These are phyloP conservation scores for Brachionus rubens DNA, from an alignment of 1,140 invertebrate genomes.

Conservation along the genomic window DNA sequence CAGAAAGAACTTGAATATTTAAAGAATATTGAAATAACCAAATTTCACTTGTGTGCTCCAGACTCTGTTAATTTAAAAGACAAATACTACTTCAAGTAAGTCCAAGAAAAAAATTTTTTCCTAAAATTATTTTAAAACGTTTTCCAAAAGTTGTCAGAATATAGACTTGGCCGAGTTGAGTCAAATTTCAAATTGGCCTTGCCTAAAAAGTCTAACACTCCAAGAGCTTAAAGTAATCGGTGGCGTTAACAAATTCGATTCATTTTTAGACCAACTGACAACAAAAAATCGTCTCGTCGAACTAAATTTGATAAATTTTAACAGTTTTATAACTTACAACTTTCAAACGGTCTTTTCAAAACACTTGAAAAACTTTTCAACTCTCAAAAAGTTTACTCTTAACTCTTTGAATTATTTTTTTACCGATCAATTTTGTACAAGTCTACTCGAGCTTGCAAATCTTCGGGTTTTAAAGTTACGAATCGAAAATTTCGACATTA, in stretches of 20 bases:
- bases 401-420: background rate
- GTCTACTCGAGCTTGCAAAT: background rate
- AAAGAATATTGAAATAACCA: background rate
- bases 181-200: background rate
- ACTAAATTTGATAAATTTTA: constrained; percentile 11
- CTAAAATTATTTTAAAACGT: background rate
- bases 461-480: background rate
- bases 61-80: constrained; percentile 28
- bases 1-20: constrained; percentile 20
- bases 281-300: background rate
- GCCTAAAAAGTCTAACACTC: background rate
- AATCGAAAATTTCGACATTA: constrained; percentile 1
- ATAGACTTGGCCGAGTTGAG: background rate
- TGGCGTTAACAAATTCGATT: constrained; percentile 4
- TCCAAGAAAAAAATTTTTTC: background rate
- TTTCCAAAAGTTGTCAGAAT: background rate
- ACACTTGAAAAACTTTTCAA: background rate
- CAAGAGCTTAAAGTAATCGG: constrained; percentile 1
- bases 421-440: background rate
- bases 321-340: background rate
- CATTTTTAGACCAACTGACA: constrained; percentile 8
- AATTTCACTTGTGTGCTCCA: background rate
- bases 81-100: constrained; percentile 30
- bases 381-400: constrained; percentile 8
- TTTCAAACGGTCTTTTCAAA: constrained; percentile 17